A percentile compares a stretch with the other conserved stretches of the same genome.
phyloP scores from a whole-genome alignment of 1,140 invertebrate species.

The Colletes gigas region DNA sequence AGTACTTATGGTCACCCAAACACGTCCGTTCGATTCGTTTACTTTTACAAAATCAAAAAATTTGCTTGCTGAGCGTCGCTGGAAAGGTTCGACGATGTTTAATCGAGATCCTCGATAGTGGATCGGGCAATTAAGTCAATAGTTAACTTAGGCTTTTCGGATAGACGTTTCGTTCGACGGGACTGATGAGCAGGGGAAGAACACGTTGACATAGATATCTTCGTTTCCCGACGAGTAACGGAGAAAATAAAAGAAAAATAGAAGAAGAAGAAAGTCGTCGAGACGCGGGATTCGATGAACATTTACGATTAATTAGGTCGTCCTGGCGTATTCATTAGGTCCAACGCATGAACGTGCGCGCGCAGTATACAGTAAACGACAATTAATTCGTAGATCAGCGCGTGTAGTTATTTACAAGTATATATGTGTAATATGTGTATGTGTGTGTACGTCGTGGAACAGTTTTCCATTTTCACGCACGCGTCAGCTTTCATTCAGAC shows the following conservation, averaged over 20 bases:
- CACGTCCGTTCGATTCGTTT: neutral
- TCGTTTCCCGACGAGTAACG: constrained; percentile 33
- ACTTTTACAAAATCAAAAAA: neutral
- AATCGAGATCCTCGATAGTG: neutral
- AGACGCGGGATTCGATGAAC: constrained; percentile 64
- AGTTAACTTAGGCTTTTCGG: constrained; percentile 49
- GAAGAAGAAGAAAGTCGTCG: constrained; percentile 44
- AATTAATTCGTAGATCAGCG: constrained; percentile 52
- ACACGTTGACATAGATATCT: constrained; percentile 44
- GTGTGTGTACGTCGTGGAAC: neutral
- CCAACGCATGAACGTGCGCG: constrained; percentile 12
- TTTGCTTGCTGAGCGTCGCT: constrained; percentile 14
- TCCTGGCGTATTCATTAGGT: constrained; percentile 56
- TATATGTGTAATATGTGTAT: neutral
- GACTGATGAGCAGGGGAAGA: constrained; percentile 44
- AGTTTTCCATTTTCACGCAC: constrained; percentile 1
- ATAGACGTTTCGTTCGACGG: constrained; percentile 31
- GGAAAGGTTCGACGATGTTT: constrained; percentile 46
- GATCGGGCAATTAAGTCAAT: constrained; percentile 12
- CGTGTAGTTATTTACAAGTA: constrained; percentile 57
- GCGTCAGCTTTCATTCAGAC: constrained; percentile 41
- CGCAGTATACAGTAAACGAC: constrained; percentile 53
- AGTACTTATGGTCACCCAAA: neutral
- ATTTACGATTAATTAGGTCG: constrained; percentile 64
- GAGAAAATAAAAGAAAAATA: constrained; percentile 8